A percentile compares a stretch with the other conserved stretches of the same genome.
Evolutionary conservation across 2,113 vertebrate species (phyloP).

Genomic region (Eptesicus fuscus): DNA sequence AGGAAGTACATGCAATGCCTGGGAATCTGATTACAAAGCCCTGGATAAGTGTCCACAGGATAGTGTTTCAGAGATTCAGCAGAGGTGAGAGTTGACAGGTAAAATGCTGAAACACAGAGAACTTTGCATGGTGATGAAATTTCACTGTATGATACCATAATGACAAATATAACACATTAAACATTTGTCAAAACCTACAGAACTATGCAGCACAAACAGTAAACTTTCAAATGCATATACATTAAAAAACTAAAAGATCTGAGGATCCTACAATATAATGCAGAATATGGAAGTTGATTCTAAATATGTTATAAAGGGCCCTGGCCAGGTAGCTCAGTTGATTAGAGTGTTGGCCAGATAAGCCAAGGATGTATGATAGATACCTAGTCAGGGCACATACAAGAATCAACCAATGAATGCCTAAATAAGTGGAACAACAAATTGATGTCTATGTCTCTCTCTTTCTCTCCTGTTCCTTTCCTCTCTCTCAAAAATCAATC

Average conservation of each 20-base stretch:
- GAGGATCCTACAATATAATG: not conserved
- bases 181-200: not conserved
- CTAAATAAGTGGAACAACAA: too few relatives aligned
- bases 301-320: not conserved
- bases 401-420: too few relatives aligned
- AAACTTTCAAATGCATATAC: not conserved
- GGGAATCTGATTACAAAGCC: conserved; percentile 85
- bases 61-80: not conserved
- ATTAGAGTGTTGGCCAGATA: too few relatives aligned
- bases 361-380: too few relatives aligned
- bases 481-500: too few relatives aligned
- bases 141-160: too few relatives aligned
- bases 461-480: too few relatives aligned
- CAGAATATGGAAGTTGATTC: not conserved
- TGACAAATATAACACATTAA: not conserved
- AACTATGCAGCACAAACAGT: not conserved
- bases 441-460: too few relatives aligned
- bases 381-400: too few relatives aligned
- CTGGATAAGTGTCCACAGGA: conserved; percentile 78
- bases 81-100: not conserved
- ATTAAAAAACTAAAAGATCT: not conserved
- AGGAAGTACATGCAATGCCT: conserved; percentile 88
- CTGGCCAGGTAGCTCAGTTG: too few relatives aligned
- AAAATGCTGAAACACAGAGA: not conserved
- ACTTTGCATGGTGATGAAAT: not conserved